Evolutionary conservation across 2,888 invertebrate genomes (phyloP).

Genomic region (Synergus umbraculus): DNA sequence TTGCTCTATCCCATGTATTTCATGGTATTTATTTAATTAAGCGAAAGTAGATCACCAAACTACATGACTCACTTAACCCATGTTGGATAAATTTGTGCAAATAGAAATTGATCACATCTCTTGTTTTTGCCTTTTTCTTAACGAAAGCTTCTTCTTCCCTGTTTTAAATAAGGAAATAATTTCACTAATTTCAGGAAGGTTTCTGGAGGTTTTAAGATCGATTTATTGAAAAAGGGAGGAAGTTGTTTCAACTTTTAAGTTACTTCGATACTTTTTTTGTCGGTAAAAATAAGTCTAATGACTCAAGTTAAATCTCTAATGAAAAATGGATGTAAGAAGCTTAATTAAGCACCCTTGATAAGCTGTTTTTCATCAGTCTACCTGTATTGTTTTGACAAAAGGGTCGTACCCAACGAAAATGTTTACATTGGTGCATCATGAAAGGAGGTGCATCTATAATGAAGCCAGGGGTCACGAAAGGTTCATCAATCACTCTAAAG

Average conservation of each 20-base stretch:
- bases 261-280: too few relatives aligned
- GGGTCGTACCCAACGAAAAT: not conserved
- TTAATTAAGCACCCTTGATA: not conserved
- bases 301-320: not conserved
- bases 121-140: too few relatives aligned
- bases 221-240: not conserved
- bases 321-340: slow-evolving; percentile 13
- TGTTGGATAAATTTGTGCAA: not conserved
- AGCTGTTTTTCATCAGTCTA: not conserved
- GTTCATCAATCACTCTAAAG: slow-evolving; percentile 12
- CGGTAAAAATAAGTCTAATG: not conserved
- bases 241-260: too few relatives aligned
- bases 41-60: not conserved
- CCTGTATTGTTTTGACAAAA: not conserved
- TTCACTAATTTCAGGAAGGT: too few relatives aligned
- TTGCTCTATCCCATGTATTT: not conserved
- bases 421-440: slow-evolving; percentile 11
- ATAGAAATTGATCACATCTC: too few relatives aligned
- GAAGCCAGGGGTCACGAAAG: not conserved
- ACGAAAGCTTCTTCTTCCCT: too few relatives aligned
- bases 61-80: not conserved
- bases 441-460: not conserved
- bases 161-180: too few relatives aligned
- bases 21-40: slow-evolving; percentile 18
- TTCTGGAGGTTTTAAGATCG: not conserved